phyloP scores from a whole-genome alignment of 1,140 invertebrate species.

The Drosophila oshimai region DNA sequence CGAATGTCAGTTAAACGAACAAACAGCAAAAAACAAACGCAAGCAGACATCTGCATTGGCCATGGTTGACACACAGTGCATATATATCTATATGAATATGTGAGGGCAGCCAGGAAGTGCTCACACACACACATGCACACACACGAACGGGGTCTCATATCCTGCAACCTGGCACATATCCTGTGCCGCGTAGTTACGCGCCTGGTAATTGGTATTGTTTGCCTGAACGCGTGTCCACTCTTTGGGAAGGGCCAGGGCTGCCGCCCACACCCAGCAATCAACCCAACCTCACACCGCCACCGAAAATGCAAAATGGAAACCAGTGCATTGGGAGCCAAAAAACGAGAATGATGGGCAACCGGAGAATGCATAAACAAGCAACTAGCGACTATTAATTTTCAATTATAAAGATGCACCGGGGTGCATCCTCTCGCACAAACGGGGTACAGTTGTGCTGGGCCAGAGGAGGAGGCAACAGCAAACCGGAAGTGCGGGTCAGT shows the following conservation, averaged over 20 bases:
- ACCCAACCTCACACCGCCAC: too few relatives aligned
- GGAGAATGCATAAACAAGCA: conserved; percentile 62
- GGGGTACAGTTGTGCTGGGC: conserved; percentile 20
- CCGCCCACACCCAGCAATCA: conserved; percentile 30
- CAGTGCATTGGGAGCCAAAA: conserved; percentile 35
- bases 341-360: not conserved
- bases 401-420: conserved; percentile 52
- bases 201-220: conserved; percentile 77
- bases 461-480: not conserved
- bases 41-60: conserved; percentile 49
- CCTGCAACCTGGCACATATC: conserved; percentile 46
- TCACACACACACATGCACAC: conserved; percentile 22
- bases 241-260: conserved; percentile 32
- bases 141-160: conserved; percentile 42
- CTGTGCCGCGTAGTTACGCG: conserved; percentile 54
- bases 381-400: conserved; percentile 76
- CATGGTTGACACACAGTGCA: conserved; percentile 29
- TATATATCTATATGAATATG: conserved; percentile 44
- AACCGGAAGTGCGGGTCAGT: conserved; percentile 41
- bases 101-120: conserved; percentile 42
- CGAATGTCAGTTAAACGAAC: conserved; percentile 74
- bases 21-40: conserved; percentile 72
- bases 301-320: conserved; percentile 41
- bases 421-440: not conserved
- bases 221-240: conserved; percentile 69